phyloP scores from a whole-genome alignment of 1,140 invertebrate species.

The Drosophila melanica region DNA sequence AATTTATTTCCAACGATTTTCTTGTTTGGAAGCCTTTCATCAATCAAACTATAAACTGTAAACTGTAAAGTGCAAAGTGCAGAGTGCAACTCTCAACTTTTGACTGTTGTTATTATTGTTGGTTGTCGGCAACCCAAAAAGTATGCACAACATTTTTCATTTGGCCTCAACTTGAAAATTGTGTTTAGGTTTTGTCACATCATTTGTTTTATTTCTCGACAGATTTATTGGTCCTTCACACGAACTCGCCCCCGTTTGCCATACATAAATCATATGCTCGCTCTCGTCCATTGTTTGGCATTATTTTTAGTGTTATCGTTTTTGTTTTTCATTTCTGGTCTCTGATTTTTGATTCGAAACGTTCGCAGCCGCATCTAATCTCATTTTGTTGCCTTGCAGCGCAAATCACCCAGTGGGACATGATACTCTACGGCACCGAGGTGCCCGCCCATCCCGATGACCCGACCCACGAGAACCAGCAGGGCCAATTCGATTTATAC shows the following conservation, averaged over 20 bases:
- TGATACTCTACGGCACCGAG: constrained; percentile 91
- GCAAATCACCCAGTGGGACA: constrained; percentile 87
- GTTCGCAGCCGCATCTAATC: constrained; percentile 13
- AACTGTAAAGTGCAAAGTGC: constrained; percentile 12
- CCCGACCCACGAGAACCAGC: constrained; percentile 57
- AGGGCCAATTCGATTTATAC: constrained; percentile 53
- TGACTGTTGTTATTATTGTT: constrained; percentile 32
- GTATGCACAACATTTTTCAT: constrained; percentile 60
- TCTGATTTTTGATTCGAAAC: constrained; percentile 37
- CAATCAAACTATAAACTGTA: constrained; percentile 55
- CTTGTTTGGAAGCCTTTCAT: constrained; percentile 50
- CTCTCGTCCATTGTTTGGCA: constrained; percentile 33
- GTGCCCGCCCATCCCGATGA: constrained; percentile 86
- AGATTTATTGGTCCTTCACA: constrained; percentile 44
- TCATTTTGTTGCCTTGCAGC: constrained; percentile 75
- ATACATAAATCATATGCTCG: constrained; percentile 53
- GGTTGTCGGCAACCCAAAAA: constrained; percentile 24
- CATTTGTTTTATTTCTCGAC: constrained; percentile 50
- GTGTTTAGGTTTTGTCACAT: constrained; percentile 68
- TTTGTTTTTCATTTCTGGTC: constrained; percentile 44
- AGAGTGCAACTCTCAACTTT: constrained; percentile 26
- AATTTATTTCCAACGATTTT: constrained; percentile 15
- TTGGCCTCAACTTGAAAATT: constrained; percentile 50
- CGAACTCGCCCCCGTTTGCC: constrained; percentile 33
- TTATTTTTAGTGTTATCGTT: background rate